phyloP scores from a whole-genome alignment of 2,113 vertebrate species.

The Microcebus tavaratra region DNA sequence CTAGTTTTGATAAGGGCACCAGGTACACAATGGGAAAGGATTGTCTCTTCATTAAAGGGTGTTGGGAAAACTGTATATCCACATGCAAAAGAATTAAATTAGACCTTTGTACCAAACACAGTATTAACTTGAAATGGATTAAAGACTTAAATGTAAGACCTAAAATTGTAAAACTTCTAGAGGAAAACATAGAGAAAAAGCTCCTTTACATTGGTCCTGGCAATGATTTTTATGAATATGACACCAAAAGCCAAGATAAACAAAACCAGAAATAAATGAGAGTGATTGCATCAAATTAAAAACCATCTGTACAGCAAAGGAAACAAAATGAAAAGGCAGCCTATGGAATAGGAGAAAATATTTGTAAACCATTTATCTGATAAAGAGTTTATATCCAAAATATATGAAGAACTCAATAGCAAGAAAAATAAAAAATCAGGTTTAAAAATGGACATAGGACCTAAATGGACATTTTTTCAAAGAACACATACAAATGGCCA shows the following conservation, averaged over 20 bases:
- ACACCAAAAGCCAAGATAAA: background rate
- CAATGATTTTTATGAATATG: background rate
- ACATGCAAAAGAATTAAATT: background rate
- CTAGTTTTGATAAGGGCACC: background rate
- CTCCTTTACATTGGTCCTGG: background rate
- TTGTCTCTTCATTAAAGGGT: background rate
- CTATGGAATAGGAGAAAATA: background rate
- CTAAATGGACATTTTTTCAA: background rate
- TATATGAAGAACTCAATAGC: background rate
- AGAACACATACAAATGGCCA: background rate
- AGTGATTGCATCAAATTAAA: background rate
- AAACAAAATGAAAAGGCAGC: background rate
- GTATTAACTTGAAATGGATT: background rate
- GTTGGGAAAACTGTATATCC: background rate
- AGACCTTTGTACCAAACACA: background rate
- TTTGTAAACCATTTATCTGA: background rate
- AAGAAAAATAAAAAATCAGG: background rate
- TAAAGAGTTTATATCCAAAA: background rate
- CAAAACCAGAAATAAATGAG: background rate
- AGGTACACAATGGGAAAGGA: background rate
- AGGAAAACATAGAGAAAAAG: background rate
- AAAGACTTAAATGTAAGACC: background rate
- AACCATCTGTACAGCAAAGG: background rate
- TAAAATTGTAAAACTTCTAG: background rate
- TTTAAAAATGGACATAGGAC: background rate